Percentiles rank a stretch among this genome's conserved stretches.
Evolutionary conservation across 2,113 vertebrate species (phyloP).

Genomic region (Oreochromis tanganicae): DNA sequence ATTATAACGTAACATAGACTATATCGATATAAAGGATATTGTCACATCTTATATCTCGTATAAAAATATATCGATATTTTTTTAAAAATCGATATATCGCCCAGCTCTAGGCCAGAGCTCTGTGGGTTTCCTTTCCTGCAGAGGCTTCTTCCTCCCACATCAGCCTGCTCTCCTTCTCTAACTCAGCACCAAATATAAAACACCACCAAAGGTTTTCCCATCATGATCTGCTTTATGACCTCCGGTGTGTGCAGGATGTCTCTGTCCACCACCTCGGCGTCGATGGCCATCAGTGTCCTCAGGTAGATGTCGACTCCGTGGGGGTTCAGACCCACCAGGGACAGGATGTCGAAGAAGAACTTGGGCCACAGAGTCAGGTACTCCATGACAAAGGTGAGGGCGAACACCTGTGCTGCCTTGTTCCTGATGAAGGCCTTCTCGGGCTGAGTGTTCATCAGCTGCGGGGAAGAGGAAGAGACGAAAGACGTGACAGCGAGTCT

Average conservation of each 20-base stretch:
- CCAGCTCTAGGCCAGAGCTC: too few species aligned
- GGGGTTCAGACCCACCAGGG: slow-evolving; percentile 88
- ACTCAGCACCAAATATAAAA: background rate
- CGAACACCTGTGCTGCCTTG: slow-evolving; percentile 96
- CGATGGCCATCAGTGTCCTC: slow-evolving; percentile 94
- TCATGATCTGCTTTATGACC: slow-evolving; percentile 59
- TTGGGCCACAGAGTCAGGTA: slow-evolving; percentile 96
- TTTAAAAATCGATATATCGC: too few species aligned
- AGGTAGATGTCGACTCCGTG: slow-evolving; percentile 93
- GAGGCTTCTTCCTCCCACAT: background rate
- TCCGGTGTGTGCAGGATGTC: slow-evolving; percentile 90
- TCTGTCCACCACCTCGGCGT: slow-evolving; percentile 92
- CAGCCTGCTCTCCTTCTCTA: background rate
- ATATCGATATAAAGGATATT: too few species aligned
- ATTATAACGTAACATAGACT: too few species aligned
- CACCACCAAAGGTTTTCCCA: background rate
- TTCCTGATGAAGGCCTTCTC: slow-evolving; percentile 98
- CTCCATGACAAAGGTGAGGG: slow-evolving; percentile 92
- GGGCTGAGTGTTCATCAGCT: slow-evolving; percentile 85
- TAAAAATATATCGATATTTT: too few species aligned
- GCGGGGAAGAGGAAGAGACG: background rate
- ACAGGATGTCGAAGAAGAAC: slow-evolving; percentile 95
- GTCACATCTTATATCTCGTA: too few species aligned
- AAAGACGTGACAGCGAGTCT: background rate
- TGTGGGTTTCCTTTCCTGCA: background rate